phyloP scores from a whole-genome alignment of 2,113 vertebrate species.

The Notiomystis cincta region DNA sequence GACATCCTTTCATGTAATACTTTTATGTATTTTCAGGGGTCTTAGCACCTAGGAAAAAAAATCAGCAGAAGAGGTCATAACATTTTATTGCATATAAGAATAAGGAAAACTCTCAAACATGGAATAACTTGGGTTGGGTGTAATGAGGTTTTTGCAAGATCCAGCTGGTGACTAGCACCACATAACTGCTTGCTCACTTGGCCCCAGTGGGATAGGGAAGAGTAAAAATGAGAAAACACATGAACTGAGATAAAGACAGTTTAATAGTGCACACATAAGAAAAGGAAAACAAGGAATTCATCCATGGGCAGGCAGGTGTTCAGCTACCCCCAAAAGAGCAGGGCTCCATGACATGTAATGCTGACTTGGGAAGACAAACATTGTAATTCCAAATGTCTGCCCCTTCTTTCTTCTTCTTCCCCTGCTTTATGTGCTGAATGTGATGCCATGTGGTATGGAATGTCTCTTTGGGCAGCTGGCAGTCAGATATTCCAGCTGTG shows the following conservation, averaged over 20 bases:
- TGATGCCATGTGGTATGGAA: neutral
- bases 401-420: neutral
- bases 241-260: neutral
- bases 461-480: neutral
- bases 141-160: neutral
- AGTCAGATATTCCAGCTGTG: neutral
- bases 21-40: neutral
- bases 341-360: neutral
- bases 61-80: neutral
- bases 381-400: rapidly evolving
- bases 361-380: neutral
- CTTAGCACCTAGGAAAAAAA: neutral
- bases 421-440: neutral
- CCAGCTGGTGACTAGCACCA: no score
- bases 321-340: neutral
- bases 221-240: neutral
- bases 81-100: neutral
- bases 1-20: neutral
- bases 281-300: neutral
- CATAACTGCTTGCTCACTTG: neutral
- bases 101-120: neutral
- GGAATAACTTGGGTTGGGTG: neutral
- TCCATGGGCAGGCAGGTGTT: neutral
- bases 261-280: neutral
- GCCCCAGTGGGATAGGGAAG: neutral